Conservation (phyloP, 2,113 vertebrate genomes). For the Eulemur macaco region DNA sequence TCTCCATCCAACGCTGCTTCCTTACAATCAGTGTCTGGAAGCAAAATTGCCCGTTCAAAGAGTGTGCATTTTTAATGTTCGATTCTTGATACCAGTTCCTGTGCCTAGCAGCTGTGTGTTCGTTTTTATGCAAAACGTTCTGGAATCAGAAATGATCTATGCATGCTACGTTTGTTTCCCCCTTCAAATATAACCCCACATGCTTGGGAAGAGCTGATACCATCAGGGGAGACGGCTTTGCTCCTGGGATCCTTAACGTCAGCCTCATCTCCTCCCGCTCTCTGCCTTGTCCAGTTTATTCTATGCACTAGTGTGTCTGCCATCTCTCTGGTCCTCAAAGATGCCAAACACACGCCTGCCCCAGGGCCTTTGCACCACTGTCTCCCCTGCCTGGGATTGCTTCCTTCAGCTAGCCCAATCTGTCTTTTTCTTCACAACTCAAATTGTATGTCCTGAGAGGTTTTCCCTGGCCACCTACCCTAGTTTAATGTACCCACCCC, state of each 20-base stretch:
- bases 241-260: not conserved
- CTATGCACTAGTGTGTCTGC: not conserved
- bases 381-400: not conserved
- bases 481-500: rapidly evolving
- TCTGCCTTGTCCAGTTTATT: not conserved
- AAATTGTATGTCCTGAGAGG: not conserved
- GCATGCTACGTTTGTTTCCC: rapidly evolving
- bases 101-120: not conserved
- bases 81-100: not conserved
- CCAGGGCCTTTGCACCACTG: not conserved
- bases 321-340: not conserved
- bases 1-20: not conserved
- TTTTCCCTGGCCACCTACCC: not conserved
- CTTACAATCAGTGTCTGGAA: no score
- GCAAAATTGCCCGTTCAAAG: not conserved
- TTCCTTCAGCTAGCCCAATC: not conserved
- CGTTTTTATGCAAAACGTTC: not conserved
- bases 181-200: not conserved
- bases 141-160: not conserved
- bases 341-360: not conserved
- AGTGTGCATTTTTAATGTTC: not conserved
- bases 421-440: not conserved
- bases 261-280: not conserved
- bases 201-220: not conserved
- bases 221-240: not conserved